Evolutionary conservation across 2,888 invertebrate species (phyloP).

Genomic region (Cheilosia vulpina): DNA sequence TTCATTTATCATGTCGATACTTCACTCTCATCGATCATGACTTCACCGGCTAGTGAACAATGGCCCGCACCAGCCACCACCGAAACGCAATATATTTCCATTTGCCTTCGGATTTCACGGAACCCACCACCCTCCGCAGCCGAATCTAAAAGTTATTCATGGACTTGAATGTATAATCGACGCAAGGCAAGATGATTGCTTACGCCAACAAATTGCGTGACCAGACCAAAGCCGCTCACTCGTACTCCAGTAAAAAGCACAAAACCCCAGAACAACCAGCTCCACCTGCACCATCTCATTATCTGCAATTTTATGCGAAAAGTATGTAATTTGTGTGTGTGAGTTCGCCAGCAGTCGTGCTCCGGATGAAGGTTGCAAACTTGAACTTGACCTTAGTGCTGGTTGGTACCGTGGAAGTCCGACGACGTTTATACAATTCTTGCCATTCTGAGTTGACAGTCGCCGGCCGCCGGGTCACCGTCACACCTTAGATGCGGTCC

Average conservation of each 20-base stretch:
- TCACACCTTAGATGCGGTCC: constrained; percentile 32
- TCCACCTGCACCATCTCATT: constrained; percentile 38
- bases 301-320: constrained; percentile 48
- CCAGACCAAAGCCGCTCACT: constrained; percentile 6
- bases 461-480: constrained; percentile 10
- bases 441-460: constrained; percentile 28
- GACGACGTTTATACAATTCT: constrained; percentile 5
- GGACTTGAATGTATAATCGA: constrained; percentile 23
- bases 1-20: constrained; percentile 36
- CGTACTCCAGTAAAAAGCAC: neutral
- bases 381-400: constrained; percentile 62
- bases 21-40: constrained; percentile 33
- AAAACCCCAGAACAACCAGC: constrained; percentile 16
- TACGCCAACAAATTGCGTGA: constrained; percentile 28
- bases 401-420: constrained; percentile 14
- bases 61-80: constrained; percentile 14
- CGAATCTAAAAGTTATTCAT: constrained; percentile 5
- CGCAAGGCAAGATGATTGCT: constrained; percentile 2
- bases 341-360: constrained; percentile 18
- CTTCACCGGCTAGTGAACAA: constrained; percentile 1
- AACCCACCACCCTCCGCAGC: neutral
- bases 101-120: constrained; percentile 13
- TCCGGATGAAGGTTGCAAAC: constrained; percentile 54
- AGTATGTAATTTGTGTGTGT: constrained; percentile 19
- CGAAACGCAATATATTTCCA: constrained; percentile 3